A percentile compares a stretch with the other conserved stretches of the same genome.
These are phyloP conservation scores for Tetranychus piercei DNA, from an alignment of 2,888 invertebrate species.

Conservation along the genomic window DNA sequence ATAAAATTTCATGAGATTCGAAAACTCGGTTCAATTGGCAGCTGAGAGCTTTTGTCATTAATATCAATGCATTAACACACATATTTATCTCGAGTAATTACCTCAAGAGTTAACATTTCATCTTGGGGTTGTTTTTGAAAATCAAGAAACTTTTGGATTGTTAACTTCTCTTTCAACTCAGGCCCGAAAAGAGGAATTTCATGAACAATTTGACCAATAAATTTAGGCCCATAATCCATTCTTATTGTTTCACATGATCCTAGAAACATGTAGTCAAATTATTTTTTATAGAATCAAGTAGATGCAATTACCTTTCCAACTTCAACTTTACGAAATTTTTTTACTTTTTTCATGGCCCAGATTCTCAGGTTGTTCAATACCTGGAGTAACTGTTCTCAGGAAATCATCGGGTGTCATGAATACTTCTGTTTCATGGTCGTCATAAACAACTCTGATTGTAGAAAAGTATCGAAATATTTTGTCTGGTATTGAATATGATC, in stretches of 20 bases:
- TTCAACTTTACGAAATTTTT: slow-evolving; percentile 85
- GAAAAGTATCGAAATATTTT: slow-evolving; percentile 99
- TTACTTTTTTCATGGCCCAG: slow-evolving; percentile 88
- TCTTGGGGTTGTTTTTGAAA: slow-evolving; percentile 84
- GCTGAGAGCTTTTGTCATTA: not conserved
- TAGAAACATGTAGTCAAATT: not conserved
- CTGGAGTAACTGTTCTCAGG: slow-evolving; percentile 90
- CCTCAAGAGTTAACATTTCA: slow-evolving; percentile 83
- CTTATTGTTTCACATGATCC: not conserved
- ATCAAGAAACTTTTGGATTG: slow-evolving; percentile 85
- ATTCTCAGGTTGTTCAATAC: slow-evolving; percentile 93
- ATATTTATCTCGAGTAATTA: slow-evolving; percentile 29
- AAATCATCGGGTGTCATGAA: slow-evolving; percentile 99
- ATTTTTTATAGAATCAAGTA: not conserved
- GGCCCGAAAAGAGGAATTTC: slow-evolving; percentile 44
- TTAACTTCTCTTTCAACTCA: slow-evolving; percentile 67
- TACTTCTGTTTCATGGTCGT: slow-evolving; percentile 47
- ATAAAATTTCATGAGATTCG: not conserved
- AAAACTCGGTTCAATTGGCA: too few species aligned
- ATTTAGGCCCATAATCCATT: not conserved
- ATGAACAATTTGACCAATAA: not conserved
- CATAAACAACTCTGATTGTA: slow-evolving; percentile 55
- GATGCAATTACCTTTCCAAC: slow-evolving; percentile 55
- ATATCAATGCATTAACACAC: not conserved
- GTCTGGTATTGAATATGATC: slow-evolving; percentile 93